Evolutionary conservation across 92 coral and sea anemone species (phyloP), one percentile per base, ranked within the genome.

Genomic region (Ricordea florida): DNA sequence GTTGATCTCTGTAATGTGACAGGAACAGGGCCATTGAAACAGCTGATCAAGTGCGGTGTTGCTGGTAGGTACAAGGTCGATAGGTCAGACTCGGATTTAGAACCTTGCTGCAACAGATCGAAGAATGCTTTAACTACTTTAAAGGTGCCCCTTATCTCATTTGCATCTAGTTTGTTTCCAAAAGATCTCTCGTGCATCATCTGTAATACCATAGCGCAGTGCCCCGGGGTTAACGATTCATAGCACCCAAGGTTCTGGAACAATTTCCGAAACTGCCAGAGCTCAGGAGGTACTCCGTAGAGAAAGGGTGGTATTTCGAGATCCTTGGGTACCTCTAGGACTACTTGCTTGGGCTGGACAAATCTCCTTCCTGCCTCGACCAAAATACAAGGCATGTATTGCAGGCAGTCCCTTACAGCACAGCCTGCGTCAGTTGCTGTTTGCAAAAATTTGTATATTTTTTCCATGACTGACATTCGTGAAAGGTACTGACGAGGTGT

Each of bases 221-320:
- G 97, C 23, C 17, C 75, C 0, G 89, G 47, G 5, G 69, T 88
- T 7, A 72, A 90, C 3, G 64, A 52, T 5, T 25, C 44, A 9
- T 85, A 56, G 20, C 85, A 65, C 3, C 93, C 97, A 37, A 91
- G 85, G 28, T 31, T 36, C 35, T 43, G 24, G 61, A 91, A 88
- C 10, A 91, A 17, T 8, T 1, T 2, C 4, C 10, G 7, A 25
- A 71, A 84, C 30, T 15, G 10, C 6, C 78, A 58, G 9, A 88
- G 32, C 30, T 85, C 58, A 1, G 49, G 17, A 4, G 97, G 97
- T 6, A 80, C 17, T 28, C 45, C 68, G 85, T 84, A 91, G 15
- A 91, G 76, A 37, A 72, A 91, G 17, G 97, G 97, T 3, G 23
- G 21, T 25, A 91, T 84, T 65, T 74, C 82, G 1, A 55, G 38